Conservation (phyloP, 2,113 vertebrate species). For the Trochalopteron elliotii region DNA sequence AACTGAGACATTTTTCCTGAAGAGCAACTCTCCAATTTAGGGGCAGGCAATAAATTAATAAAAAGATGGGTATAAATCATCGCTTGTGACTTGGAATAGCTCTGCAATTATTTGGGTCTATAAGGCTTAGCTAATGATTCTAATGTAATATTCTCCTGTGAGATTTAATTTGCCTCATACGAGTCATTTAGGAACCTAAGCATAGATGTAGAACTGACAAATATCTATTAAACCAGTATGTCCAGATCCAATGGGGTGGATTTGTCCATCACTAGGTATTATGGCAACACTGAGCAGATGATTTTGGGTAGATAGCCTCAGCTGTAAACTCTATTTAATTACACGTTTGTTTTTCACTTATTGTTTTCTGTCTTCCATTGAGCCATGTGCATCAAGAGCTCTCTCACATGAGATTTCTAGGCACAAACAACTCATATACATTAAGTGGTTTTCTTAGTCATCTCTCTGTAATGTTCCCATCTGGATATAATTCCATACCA, state of each 20-base stretch:
- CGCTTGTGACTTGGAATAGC: not conserved
- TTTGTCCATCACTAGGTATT: not conserved
- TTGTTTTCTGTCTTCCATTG: not conserved
- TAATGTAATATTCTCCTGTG: not conserved
- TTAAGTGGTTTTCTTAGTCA: not conserved
- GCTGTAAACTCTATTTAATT: not conserved
- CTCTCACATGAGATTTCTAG: not conserved
- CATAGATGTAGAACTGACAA: not conserved
- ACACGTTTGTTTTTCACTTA: not conserved
- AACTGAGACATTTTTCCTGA: not conserved
- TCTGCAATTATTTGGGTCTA: not conserved
- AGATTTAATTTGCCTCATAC: conserved; percentile 6
- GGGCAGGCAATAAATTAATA: not conserved
- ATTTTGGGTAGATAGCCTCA: not conserved
- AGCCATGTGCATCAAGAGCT: not conserved
- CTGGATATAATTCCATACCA: not conserved
- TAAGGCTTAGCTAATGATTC: conserved; percentile 22
- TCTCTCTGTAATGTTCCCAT: not conserved
- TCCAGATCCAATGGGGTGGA: not conserved
- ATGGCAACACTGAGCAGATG: not conserved
- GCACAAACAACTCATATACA: not conserved
- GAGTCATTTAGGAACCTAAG: not conserved
- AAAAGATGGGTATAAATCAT: not conserved
- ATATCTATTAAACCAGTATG: not conserved
- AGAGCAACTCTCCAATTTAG: not conserved